These are phyloP conservation scores for Cardiocondyla obscurior DNA, from an alignment of 1,140 invertebrate species.

Conservation along the genomic window DNA sequence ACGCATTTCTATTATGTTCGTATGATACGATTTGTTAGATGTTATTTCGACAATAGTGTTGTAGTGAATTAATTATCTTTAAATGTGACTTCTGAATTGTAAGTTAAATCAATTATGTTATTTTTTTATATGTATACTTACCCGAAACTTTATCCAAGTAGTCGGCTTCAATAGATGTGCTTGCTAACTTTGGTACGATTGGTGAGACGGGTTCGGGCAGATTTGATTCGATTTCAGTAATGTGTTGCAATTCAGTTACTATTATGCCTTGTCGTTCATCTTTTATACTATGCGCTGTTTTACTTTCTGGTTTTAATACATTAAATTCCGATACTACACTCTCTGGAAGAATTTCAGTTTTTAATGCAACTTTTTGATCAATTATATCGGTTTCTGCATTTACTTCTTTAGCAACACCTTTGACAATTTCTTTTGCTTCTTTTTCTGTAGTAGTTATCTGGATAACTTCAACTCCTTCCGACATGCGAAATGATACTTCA, in stretches of 20 bases:
- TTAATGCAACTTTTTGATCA: slow-evolving; percentile 78
- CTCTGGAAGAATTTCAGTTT: slow-evolving; percentile 79
- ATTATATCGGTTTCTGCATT: slow-evolving; percentile 77
- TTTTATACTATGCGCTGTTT: slow-evolving; percentile 77
- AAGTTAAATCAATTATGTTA: slow-evolving; percentile 36
- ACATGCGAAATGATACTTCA: slow-evolving; percentile 71
- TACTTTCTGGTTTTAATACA: slow-evolving; percentile 70
- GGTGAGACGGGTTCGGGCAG: slow-evolving; percentile 79
- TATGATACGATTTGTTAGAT: neutral
- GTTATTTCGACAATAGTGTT: slow-evolving; percentile 2
- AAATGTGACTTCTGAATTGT: slow-evolving; percentile 28
- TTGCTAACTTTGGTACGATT: slow-evolving; percentile 71
- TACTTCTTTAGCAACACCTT: slow-evolving; percentile 78
- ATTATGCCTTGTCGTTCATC: slow-evolving; percentile 83
- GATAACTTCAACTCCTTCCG: slow-evolving; percentile 75
- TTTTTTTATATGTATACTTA: slow-evolving; percentile 81
- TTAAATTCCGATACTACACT: slow-evolving; percentile 76
- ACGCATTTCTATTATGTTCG: neutral
- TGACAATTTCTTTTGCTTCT: slow-evolving; percentile 77
- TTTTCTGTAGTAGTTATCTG: slow-evolving; percentile 75
- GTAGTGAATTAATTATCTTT: neutral
- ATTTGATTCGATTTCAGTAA: slow-evolving; percentile 83
- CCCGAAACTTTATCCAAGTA: slow-evolving; percentile 83
- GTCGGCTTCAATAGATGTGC: slow-evolving; percentile 74
- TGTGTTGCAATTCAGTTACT: slow-evolving; percentile 82